Evolutionary conservation across 2,888 invertebrate genomes (phyloP).

Genomic region (Monopis laevigella): DNA sequence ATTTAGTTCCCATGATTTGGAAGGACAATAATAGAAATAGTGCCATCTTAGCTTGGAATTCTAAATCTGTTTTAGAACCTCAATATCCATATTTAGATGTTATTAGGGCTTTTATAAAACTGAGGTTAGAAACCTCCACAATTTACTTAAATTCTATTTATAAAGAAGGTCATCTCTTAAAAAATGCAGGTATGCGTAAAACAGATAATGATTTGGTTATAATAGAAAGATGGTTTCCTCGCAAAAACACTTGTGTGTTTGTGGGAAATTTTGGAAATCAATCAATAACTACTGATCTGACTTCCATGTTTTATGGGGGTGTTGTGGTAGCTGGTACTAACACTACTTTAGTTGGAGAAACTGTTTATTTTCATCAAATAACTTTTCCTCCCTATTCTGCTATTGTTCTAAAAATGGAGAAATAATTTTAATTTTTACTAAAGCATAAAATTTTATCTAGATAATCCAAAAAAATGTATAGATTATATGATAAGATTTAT

Average conservation of each 20-base stretch:
- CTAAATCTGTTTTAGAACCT: constrained; percentile 56
- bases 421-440: constrained; percentile 24
- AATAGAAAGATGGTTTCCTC: constrained; percentile 80
- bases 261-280: constrained; percentile 75
- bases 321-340: constrained; percentile 52
- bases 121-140: constrained; percentile 73
- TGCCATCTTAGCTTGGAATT: constrained; percentile 70
- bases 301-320: constrained; percentile 80
- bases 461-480: too few relatives aligned
- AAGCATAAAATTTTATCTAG: too few relatives aligned
- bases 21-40: constrained; percentile 34
- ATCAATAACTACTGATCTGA: constrained; percentile 74
- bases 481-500: too few relatives aligned
- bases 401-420: constrained; percentile 50
- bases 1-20: constrained; percentile 78
- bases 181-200: constrained; percentile 75
- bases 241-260: constrained; percentile 79
- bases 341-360: constrained; percentile 38
- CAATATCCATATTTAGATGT: constrained; percentile 61
- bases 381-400: constrained; percentile 53
- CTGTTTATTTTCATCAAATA: constrained; percentile 49
- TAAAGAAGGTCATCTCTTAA: constrained; percentile 70
- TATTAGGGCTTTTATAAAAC: constrained; percentile 66
- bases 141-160: constrained; percentile 77
- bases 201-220: constrained; percentile 73